These are phyloP conservation scores for Lucilia sericata DNA, from an alignment of 1,140 invertebrate genomes.

Conservation along the genomic window DNA sequence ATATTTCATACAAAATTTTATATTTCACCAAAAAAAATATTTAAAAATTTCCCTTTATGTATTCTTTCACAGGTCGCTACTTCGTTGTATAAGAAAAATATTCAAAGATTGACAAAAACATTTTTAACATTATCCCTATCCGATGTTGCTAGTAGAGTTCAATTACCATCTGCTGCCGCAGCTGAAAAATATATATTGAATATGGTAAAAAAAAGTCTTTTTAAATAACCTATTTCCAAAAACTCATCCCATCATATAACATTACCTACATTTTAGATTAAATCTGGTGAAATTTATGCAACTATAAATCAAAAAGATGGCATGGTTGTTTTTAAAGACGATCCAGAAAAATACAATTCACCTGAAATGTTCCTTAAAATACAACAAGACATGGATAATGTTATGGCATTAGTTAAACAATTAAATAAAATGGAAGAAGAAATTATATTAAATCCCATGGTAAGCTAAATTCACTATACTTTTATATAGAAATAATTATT, in stretches of 20 bases:
- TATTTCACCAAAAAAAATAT: too few relatives aligned
- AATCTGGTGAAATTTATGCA: conserved; percentile 96
- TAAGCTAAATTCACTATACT: conserved; percentile 53
- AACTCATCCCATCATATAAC: too few relatives aligned
- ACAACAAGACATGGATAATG: conserved; percentile 89
- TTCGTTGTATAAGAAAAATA: conserved; percentile 95
- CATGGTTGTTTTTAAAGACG: conserved; percentile 97
- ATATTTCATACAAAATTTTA: too few relatives aligned
- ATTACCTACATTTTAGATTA: conserved; percentile 77
- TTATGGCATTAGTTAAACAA: conserved; percentile 87
- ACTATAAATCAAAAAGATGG: conserved; percentile 98
- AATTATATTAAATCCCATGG: conserved; percentile 89
- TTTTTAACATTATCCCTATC: conserved; percentile 94
- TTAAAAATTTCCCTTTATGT: background rate
- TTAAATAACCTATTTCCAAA: too few relatives aligned
- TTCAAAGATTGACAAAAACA: conserved; percentile 96
- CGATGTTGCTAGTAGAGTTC: conserved; percentile 93
- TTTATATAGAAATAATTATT: background rate
- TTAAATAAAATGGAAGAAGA: conserved; percentile 94
- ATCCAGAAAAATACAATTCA: conserved; percentile 94
- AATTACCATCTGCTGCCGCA: conserved; percentile 83
- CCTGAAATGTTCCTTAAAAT: conserved; percentile 86
- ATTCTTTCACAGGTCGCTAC: conserved; percentile 86
- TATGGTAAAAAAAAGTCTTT: too few relatives aligned
- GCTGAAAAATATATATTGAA: conserved; percentile 95